Conservation (phyloP, 2,797 vertebrate genomes). For the Eleutherodactylus coqui region DNA sequence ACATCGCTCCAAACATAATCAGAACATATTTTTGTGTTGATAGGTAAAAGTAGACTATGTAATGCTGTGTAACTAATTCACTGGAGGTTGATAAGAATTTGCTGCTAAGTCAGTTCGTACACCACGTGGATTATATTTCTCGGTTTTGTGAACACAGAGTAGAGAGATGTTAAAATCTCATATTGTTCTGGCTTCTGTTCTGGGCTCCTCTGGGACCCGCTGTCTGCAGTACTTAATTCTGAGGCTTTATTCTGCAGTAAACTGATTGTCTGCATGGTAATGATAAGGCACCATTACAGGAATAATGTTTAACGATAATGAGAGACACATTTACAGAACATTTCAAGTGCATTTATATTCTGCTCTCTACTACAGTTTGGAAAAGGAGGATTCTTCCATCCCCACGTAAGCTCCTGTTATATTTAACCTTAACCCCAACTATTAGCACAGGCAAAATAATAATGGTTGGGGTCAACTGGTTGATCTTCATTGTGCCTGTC, state of each 20-base stretch:
- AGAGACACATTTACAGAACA: conserved; percentile 54
- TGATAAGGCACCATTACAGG: conserved; percentile 61
- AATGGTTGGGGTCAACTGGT: background rate
- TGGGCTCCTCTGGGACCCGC: conserved; percentile 49
- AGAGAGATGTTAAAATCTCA: conserved; percentile 58
- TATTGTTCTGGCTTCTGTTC: conserved; percentile 57
- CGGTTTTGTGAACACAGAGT: conserved; percentile 42
- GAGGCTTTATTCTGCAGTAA: conserved; percentile 61
- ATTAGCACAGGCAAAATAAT: conserved; percentile 1
- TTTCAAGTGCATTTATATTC: conserved; percentile 53
- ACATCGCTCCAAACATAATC: background rate
- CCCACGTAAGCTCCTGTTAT: background rate
- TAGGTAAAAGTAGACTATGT: conserved; percentile 37
- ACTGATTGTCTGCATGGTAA: conserved; percentile 62
- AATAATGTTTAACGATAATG: conserved; percentile 57
- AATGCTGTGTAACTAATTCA: conserved; percentile 30
- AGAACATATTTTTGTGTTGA: conserved; percentile 27
- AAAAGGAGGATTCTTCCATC: conserved; percentile 29
- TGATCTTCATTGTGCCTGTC: conserved; percentile 1
- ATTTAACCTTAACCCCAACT: background rate
- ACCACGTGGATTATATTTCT: conserved; percentile 40
- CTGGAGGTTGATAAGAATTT: conserved; percentile 47
- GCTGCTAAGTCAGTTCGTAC: conserved; percentile 3
- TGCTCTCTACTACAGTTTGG: conserved; percentile 14
- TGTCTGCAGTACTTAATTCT: conserved; percentile 62